Base-by-base conservation (phyloP, 2,888 invertebrate genomes). In the Lepas anatifera region DNA sequence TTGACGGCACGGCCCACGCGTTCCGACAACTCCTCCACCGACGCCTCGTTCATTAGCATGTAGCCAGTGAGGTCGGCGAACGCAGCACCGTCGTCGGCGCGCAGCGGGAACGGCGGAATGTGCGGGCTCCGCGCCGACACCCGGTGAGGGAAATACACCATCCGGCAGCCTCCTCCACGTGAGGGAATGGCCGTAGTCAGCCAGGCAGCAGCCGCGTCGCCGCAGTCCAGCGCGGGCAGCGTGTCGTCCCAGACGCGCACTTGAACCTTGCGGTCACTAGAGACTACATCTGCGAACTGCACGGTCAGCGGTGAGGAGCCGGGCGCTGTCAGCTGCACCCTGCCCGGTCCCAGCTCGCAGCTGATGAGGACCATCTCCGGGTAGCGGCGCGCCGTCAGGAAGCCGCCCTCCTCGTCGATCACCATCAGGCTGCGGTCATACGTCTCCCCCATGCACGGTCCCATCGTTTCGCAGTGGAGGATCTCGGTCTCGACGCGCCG, bases 181-280 rank as follows among this genome's bases (percentile, higher is more conserved):
- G 43, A 43, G 22, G 66, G 71, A 58, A 32, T 71, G 48, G 32
- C 67, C 46, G 85, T 84, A 4, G 87, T 86, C 76, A 92, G 82
- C 92, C 92, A 92, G 69, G 85, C 84, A 27, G 87, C 85, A 18
- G 84, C 86, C 73, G 85, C 85, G 71, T 85, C 84, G 0, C 92
- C 92, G 77, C 91, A 92, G 76, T 90, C 87, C 75, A 85, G 82
- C 0, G 87, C 87, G 0, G 84, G 81, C 1, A 89, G 83, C 43
- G 74, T 69, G 48, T 78, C 80, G 48, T 77, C 78, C 76, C 80
- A 80, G 3, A 81, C 78, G 73, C 78, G 66, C 37, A 39, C 66
- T 39, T 41, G n/a, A 7, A 37, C 25, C 22, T 13, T 25, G 11
- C 27, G 25, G 39, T 66, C 37, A 3, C 2, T 16, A 8, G 37